Evolutionary conservation across 2,888 invertebrate genomes (phyloP), one percentile per base, ranked within the genome.

Genomic region (Lithophane socia): DNA sequence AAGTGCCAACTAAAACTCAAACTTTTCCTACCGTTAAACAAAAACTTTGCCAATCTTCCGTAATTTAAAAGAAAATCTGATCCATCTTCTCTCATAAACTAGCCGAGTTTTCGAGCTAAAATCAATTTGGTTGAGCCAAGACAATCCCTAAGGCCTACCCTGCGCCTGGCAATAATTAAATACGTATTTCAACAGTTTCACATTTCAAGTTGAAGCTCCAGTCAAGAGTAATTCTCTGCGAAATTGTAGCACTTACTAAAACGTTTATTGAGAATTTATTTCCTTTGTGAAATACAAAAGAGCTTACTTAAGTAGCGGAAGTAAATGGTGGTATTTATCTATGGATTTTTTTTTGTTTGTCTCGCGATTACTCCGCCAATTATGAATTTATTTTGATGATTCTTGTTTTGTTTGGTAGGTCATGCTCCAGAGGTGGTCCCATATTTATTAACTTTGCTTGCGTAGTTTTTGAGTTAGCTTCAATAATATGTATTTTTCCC

Each of bases 211-310:
- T 16, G 67, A 65, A 69, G 44, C 73, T 42, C 16, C 37, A 63
- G 42, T 80, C 77, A 52, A 74, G 79, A 83, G 74, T 86, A 87
- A 90, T 88, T 87, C 84, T 78, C 79, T 76, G 80, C 49, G 78
- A 88, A 86, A 86, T 85, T 79, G 76, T 83, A 67, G 75, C 80
- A 83, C 83, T 82, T 72, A 78, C 78, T 77, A 75, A 79, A 86
- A 81, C 79, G 76, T 79, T 82, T 83, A 29, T 84, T 83, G 75
- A 71, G 47, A 61, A 77, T 79, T 83, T 74, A 80, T 75, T 80
- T 68, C 79, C 73, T 85, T 81, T 70, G 77, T 77, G 29, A 61
- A 79, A 66, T 79, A 68, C 61, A 54, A 70, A 42, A 73, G 67
- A 72, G 13, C 47, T 63, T 24, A 54, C 66, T 49, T 81, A 47